phyloP scores from a whole-genome alignment of 1,140 invertebrate genomes.

The Drosophila willistoni region DNA sequence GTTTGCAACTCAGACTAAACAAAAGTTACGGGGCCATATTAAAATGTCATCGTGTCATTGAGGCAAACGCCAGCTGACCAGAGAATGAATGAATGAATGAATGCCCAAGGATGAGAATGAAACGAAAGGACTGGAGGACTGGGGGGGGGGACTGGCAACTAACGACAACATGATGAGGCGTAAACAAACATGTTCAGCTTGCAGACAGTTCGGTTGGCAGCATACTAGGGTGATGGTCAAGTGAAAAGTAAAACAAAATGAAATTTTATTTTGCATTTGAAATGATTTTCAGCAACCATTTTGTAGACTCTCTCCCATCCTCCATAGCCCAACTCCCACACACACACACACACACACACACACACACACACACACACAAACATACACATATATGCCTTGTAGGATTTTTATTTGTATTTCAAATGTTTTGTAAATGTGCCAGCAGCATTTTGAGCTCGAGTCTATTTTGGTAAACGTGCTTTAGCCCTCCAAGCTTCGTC shows the following conservation, averaged over 20 bases:
- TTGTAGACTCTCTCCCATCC: no score
- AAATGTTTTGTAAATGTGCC: constrained; percentile 79
- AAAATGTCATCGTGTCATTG: constrained; percentile 80
- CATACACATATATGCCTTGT: constrained; percentile 42
- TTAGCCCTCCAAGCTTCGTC: constrained; percentile 6
- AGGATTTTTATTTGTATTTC: constrained; percentile 78
- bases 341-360: constrained; percentile 4
- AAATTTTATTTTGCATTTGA: constrained; percentile 80
- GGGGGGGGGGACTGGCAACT: constrained; percentile 48
- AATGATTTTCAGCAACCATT: constrained; percentile 63
- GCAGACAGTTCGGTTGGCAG: constrained; percentile 48
- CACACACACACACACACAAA: not conserved
- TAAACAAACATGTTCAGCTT: constrained; percentile 79
- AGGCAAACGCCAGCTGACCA: constrained; percentile 35
- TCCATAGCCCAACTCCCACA: not conserved
- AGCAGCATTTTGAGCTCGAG: constrained; percentile 77
- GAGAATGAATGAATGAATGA: constrained; percentile 24
- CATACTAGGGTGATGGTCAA: constrained; percentile 18
- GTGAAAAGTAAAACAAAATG: constrained; percentile 77
- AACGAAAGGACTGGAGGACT: no score
- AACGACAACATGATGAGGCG: constrained; percentile 81
- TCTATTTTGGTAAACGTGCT: constrained; percentile 70
- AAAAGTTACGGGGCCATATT: constrained; percentile 79
- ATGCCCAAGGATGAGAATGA: not conserved
- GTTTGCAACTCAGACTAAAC: constrained; percentile 57